phyloP scores from a whole-genome alignment of 1,140 invertebrate species.

The Drosophila suzukii region DNA sequence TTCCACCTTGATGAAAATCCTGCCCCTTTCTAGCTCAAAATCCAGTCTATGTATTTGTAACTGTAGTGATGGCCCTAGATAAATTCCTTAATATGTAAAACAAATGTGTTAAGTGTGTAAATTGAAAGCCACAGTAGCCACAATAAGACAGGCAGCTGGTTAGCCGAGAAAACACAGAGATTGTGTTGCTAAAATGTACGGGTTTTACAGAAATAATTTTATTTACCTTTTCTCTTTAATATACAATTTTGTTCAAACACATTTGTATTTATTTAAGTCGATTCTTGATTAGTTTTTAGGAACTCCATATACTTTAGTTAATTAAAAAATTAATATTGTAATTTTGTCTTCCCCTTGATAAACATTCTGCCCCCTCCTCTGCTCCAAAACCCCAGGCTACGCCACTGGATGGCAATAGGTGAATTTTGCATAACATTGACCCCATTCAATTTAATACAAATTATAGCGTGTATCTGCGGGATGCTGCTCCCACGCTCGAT shows the following conservation, averaged over 20 bases:
- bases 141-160: conserved; percentile 17
- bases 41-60: background rate
- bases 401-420: background rate
- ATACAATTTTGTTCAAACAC: too few species aligned
- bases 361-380: too few species aligned
- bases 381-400: background rate
- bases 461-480: conserved; percentile 42
- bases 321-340: too few species aligned
- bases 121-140: conserved; percentile 21
- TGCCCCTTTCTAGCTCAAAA: background rate
- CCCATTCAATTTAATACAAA: conserved; percentile 65
- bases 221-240: too few species aligned
- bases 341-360: too few species aligned
- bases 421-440: conserved; percentile 76
- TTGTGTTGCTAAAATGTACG: too few species aligned
- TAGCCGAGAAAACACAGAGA: background rate
- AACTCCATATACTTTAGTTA: too few species aligned
- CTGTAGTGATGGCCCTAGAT: background rate
- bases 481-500: conserved; percentile 19
- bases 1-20: too few species aligned
- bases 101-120: background rate
- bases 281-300: too few species aligned
- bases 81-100: conserved; percentile 21
- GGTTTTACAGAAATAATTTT: too few species aligned
- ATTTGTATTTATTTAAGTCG: too few species aligned